Evolutionary conservation across 2,113 vertebrate species (phyloP), one percentile per base, ranked within the genome.

Genomic region (Neogobius melanostomus): DNA sequence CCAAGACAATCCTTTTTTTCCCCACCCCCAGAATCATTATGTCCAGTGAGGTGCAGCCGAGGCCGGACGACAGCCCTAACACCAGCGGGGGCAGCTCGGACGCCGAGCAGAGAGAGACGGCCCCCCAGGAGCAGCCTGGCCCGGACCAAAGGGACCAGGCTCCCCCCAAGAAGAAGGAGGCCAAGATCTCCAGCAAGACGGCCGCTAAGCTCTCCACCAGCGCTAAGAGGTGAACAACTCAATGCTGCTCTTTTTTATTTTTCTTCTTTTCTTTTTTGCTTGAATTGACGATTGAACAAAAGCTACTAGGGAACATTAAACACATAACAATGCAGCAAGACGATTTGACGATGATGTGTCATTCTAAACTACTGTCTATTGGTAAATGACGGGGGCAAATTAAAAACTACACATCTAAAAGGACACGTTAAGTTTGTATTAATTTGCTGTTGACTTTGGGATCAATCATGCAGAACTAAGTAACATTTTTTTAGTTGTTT

Each of bases 141-240:
- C 75, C 75, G 4, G 89, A 96, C 36, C 95, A 96, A 85, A 91
- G 95, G 76, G 95, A 97, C 57, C 95, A 96, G 86, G 91, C 94
- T 72, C 96, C 95, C 83, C 96, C 95, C 78, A 98, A 96, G 91
- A 98, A 97, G 90, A 98, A 97, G 83, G 97, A 98, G 77, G 95
- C 95, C 56, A 98, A 98, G 87, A 96, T 98, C 90, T 96, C 96
- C 83, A 97, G 96, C 92, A 98, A 98, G 92, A 98, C 96, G 0
- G 96, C 96, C 46, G 96, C 96, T 89, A 98, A 98, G 86, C 89
- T 98, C 83, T 98, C 97, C 76, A 98, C 97, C 87, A 98, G 97
- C 82, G 96, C 96, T 89, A 98, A 98, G 93, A 96, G 97, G 97
- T 98, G 84, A 49, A 50, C 12, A 6, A 14, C 11, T 4, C 12